These are phyloP conservation scores for Anthoscopus minutus DNA, from an alignment of 2,113 vertebrate genomes.

Conservation along the genomic window DNA sequence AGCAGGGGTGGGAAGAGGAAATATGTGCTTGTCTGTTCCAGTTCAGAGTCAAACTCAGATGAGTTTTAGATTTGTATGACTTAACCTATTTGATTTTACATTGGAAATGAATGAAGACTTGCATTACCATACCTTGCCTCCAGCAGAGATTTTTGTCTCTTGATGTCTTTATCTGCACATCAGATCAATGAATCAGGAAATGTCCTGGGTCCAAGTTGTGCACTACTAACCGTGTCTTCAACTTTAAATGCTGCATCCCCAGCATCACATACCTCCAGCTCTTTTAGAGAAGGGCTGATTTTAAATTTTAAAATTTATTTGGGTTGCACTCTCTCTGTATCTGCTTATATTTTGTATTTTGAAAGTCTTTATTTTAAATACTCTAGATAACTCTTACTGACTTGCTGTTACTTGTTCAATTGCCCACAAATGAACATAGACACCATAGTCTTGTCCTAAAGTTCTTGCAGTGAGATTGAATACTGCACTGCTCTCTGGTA, in stretches of 20 bases:
- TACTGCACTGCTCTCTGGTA: neutral
- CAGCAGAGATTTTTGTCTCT: neutral
- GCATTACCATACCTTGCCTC: neutral
- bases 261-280: neutral
- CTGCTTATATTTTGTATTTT: neutral
- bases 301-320: neutral
- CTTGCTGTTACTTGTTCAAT: neutral
- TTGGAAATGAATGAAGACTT: neutral
- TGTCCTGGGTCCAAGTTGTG: neutral
- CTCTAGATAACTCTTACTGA: neutral
- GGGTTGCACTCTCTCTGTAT: neutral
- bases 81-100: neutral
- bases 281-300: neutral
- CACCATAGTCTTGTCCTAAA: neutral
- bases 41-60: constrained; percentile 29
- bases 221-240: neutral
- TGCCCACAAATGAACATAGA: neutral
- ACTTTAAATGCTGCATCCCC: neutral
- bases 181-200: neutral
- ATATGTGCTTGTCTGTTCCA: neutral
- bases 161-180: neutral
- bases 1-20: constrained; percentile 5
- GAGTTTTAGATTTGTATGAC: neutral
- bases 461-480: neutral
- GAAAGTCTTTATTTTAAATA: neutral